phyloP scores from a whole-genome alignment of 2,113 vertebrate genomes.

The Ciconia stormi region DNA sequence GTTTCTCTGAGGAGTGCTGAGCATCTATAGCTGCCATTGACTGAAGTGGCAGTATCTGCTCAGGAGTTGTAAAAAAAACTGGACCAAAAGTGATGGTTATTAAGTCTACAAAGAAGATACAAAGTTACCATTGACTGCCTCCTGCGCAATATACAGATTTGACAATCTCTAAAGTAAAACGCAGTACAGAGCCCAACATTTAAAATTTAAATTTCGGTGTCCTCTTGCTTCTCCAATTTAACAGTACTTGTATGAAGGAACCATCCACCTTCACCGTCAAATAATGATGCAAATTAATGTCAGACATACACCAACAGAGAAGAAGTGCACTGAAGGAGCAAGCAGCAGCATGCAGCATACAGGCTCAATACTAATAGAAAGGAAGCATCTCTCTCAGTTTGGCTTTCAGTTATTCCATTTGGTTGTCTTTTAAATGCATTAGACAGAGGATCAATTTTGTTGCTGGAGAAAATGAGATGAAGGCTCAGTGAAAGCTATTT shows the following conservation, averaged over 20 bases:
- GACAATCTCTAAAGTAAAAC: not conserved
- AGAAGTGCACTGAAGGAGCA: not conserved
- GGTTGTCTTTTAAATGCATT: not conserved
- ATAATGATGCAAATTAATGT: not conserved
- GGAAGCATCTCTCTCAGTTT: not conserved
- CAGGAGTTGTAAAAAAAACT: not conserved
- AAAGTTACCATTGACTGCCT: not conserved
- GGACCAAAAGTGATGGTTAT: not conserved
- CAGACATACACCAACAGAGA: not conserved
- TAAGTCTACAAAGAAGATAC: not conserved
- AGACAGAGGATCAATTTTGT: not conserved
- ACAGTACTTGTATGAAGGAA: conserved; percentile 18
- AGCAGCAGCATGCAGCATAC: conserved; percentile 1
- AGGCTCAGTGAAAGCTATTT: not conserved
- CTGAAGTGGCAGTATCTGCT: not conserved
- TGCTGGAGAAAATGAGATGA: not conserved
- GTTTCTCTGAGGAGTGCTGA: not conserved
- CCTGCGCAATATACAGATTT: not conserved
- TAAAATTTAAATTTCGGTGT: not conserved
- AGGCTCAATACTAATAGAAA: not conserved
- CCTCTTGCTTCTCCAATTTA: not conserved
- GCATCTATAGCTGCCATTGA: not conserved
- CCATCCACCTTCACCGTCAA: conserved; percentile 26
- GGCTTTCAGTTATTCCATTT: not conserved
- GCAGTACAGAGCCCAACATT: not conserved